These are phyloP conservation scores for Emydoidea blandingii DNA, from an alignment of 2,797 vertebrate species.

Conservation along the genomic window DNA sequence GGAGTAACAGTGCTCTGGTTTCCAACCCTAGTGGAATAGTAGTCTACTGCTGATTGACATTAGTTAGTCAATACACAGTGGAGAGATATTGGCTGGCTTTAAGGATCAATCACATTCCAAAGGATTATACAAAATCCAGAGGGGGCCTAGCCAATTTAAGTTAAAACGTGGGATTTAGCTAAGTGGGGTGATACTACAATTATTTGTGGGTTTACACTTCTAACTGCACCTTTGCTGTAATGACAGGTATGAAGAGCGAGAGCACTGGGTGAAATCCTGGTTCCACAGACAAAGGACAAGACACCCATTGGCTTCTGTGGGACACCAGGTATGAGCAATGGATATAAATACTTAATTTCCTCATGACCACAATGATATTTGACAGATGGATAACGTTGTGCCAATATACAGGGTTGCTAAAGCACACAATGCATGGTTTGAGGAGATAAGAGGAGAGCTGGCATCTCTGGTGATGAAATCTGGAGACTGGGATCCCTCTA, in stretches of 20 bases:
- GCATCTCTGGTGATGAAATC: rapidly evolving
- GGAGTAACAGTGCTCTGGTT: neutral
- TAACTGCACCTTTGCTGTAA: neutral
- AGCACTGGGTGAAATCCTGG: neutral
- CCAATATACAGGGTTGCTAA: neutral
- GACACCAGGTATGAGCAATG: neutral
- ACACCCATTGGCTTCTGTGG: neutral
- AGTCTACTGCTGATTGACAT: neutral
- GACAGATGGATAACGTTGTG: rapidly evolving
- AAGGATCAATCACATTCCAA: neutral
- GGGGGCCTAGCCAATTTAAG: neutral
- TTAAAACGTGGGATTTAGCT: neutral
- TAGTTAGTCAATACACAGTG: neutral
- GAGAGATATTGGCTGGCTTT: neutral
- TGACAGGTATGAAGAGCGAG: neutral
- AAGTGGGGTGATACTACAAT: neutral
- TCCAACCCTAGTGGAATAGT: rapidly evolving
- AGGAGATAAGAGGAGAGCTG: neutral
- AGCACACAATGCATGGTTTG: neutral
- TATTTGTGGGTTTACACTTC: neutral
- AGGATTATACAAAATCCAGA: neutral
- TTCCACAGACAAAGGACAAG: rapidly evolving
- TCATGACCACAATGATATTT: neutral
- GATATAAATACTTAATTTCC: neutral
- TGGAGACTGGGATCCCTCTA: neutral